These are phyloP conservation scores for Amphiduros pacificus DNA, from an alignment of 2,888 invertebrate species.

Conservation along the genomic window DNA sequence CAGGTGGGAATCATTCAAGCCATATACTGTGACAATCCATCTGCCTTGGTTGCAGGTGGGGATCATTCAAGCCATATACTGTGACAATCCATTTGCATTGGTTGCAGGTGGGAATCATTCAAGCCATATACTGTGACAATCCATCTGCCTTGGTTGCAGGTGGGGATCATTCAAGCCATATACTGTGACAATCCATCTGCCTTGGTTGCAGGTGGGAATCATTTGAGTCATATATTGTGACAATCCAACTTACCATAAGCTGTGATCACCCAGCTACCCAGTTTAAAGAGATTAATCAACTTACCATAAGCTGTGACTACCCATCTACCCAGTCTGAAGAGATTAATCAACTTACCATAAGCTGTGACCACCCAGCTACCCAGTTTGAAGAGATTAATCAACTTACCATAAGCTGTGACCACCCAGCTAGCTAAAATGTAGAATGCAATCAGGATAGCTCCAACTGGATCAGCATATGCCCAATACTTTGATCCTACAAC, in stretches of 20 bases:
- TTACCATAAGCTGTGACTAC: constrained; percentile 57
- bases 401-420: constrained; percentile 55
- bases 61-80: too few relatives aligned
- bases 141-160: too few relatives aligned
- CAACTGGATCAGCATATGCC: constrained; percentile 59
- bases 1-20: too few relatives aligned
- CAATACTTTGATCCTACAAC: constrained; percentile 45
- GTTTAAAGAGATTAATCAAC: constrained; percentile 59
- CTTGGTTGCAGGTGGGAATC: too few relatives aligned
- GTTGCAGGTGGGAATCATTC: too few relatives aligned
- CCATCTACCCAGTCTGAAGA: constrained; percentile 60
- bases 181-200: too few relatives aligned
- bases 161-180: too few relatives aligned
- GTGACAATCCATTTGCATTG: too few relatives aligned
- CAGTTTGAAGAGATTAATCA: constrained; percentile 54
- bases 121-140: too few relatives aligned
- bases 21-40: constrained; percentile 58
- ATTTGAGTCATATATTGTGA: too few relatives aligned
- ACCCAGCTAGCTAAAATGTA: constrained; percentile 60
- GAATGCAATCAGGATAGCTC: constrained; percentile 60
- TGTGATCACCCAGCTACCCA: constrained; percentile 56
- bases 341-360: constrained; percentile 39
- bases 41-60: constrained; percentile 58
- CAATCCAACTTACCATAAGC: constrained; percentile 53
- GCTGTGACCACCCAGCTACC: constrained; percentile 59